Conservation (phyloP, 2,888 invertebrate species). For the Sisyra nigra region DNA sequence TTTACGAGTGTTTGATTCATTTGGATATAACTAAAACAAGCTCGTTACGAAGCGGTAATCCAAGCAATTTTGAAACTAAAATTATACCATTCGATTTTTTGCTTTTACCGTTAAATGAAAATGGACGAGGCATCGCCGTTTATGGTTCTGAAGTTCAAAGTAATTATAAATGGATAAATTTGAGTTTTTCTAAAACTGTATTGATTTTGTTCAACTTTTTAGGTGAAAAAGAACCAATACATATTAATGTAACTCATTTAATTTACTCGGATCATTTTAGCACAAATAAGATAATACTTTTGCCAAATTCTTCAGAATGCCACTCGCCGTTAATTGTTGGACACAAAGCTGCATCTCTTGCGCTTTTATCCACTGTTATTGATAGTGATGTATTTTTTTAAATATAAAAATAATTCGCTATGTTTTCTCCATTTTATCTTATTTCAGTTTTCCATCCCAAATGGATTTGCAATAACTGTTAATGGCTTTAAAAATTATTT, state of each 20-base stretch:
- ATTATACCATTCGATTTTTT: constrained; percentile 19
- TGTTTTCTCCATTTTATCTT: neutral
- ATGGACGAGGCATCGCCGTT: constrained; percentile 25
- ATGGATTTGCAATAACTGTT: constrained; percentile 53
- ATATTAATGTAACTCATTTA: too few relatives aligned
- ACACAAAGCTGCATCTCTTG: constrained; percentile 65
- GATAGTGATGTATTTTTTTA: neutral
- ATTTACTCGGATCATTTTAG: too few relatives aligned
- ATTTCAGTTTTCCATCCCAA: constrained; percentile 40
- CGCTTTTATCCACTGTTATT: constrained; percentile 33
- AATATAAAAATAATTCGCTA: constrained; percentile 2
- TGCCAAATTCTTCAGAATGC: constrained; percentile 18
- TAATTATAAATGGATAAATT: constrained; percentile 6
- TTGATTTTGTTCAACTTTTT: neutral
- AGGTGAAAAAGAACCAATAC: neutral
- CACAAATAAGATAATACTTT: too few relatives aligned
- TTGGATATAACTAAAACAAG: constrained; percentile 12
- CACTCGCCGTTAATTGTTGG: constrained; percentile 44
- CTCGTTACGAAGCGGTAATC: constrained; percentile 18
- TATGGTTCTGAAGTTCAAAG: constrained; percentile 23
- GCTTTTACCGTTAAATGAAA: constrained; percentile 19
- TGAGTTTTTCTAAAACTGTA: neutral
- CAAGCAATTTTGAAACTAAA: constrained; percentile 18
- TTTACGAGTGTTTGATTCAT: constrained; percentile 15
- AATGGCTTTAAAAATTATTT: constrained; percentile 43